Conservation (phyloP, 2,113 vertebrate genomes). For the Siniperca knerii region DNA sequence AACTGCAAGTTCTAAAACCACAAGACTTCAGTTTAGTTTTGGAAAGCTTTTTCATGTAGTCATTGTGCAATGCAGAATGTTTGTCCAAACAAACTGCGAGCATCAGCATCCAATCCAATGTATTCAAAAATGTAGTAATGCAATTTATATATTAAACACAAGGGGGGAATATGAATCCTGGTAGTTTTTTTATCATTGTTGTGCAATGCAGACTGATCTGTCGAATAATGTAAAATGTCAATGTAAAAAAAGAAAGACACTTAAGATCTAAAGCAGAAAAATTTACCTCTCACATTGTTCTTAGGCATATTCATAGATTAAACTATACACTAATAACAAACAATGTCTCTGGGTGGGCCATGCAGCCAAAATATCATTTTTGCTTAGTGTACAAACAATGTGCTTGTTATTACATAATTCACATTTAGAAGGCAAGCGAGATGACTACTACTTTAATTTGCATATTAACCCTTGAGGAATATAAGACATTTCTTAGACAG, state of each 20-base stretch:
- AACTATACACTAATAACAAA: neutral
- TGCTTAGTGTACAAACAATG: slow-evolving; percentile 52
- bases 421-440: slow-evolving; percentile 43
- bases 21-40: neutral
- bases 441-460: slow-evolving; percentile 27
- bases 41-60: neutral
- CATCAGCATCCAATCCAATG: neutral
- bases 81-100: neutral
- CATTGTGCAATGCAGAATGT: neutral
- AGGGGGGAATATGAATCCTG: neutral
- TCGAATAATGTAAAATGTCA: neutral
- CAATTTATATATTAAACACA: neutral
- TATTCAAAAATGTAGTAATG: neutral
- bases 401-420: slow-evolving; percentile 56
- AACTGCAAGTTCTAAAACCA: neutral
- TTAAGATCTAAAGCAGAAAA: neutral
- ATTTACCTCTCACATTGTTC: neutral
- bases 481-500: slow-evolving; percentile 41
- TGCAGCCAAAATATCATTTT: slow-evolving; percentile 54
- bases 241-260: neutral
- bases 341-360: neutral
- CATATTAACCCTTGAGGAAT: slow-evolving; percentile 49
- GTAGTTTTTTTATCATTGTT: neutral
- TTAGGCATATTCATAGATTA: neutral
- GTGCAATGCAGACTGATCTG: neutral